Evolutionary conservation across 2,888 invertebrate species (phyloP), one percentile per base, ranked within the genome.

Genomic region (Cerastis leucographa): DNA sequence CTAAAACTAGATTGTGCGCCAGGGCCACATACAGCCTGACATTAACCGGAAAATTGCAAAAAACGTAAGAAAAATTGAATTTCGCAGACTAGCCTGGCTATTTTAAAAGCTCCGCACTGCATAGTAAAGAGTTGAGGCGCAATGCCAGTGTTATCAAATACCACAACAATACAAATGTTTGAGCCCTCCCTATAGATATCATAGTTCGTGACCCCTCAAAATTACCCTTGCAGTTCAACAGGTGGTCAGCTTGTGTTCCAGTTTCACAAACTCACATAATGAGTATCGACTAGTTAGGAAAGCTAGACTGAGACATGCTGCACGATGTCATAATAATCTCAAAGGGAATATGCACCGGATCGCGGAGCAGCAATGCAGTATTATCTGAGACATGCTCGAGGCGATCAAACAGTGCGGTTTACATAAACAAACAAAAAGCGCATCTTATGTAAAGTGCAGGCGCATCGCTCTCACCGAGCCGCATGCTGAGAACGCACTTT

Each of bases 401-500:
- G 35, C 5, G 40, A 42, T 12, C 19, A 2, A 25, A 40, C 11
- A 44, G 46, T 19, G 71, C 22, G 29, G 35, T 14, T 54, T 62
- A 56, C 35, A 49, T 62, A 62, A 78, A 80, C 65, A 78, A 87
- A 83, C 68, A 82, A 78, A 70, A 71, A 64, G 72, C n/a, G 75
- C 46, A 29, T 42, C 14, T 17, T 51, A 71, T 73, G 71, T 77
- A 66, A 82, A 81, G 71, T 79, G 81, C 76, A 71, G 59, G 51
- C 74, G 66, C 71, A 72, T 46, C 49, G 83, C 85, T 88, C 89
- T 88, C 89, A 77, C 90, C 71, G 81, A 78, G 76, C 69, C 68
- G 82, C 79, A 76, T 59, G 78, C 78, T 91, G 92, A 87, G 91
- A 93, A 89, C 85, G 77, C 77, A 85, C 86, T 92, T 93, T 91